Evolutionary conservation across 2,113 vertebrate genomes (phyloP), one percentile per base, ranked within the genome.

Genomic region (cat (Felis catus)): DNA sequence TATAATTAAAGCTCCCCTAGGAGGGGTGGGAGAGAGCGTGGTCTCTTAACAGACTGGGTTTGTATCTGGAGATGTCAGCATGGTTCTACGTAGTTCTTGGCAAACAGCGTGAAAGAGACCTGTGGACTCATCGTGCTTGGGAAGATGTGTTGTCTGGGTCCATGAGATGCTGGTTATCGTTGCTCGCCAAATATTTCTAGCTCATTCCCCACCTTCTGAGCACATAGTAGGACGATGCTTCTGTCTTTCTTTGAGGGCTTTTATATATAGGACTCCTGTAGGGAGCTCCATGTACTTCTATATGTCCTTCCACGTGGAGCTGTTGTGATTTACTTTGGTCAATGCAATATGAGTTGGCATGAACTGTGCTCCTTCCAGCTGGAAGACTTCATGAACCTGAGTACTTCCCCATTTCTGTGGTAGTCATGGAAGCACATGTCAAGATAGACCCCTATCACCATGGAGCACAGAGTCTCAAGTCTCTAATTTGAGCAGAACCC

Each of bases 1-100:
- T 98, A 68, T 97, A 92, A 92, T 96, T 92, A 95, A 96, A 94
- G 25, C 58, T 90, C 33, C 18, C 48, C 71, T 8, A 29, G 80
- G 61, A 76, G 33, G 65, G 27, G 31, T 36, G 45, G 55, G 27
- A 94, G 71, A 92, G 51, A 82, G 61, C 21, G 19, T 66, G n/a
- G 53, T 78, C 78, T 84, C 73, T 48, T 81, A 91, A 89, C 89
- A 95, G 95, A 86, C 79, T 27, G 68, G 53, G 33, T 71, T 93
- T 93, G 21, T 94, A 68, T 70, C 68, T 86, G 48, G 82, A 97
- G 86, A 76, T 23, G 3, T 89, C 66, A 36, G 29, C 55, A 39
- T n/a, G 86, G n/a, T 74, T 94, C 70, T 81, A 8, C 3, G 12
- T 31, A 68, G n/a, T 27, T 68, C 76, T 89, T 94, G 51, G 48